Evolutionary conservation across 2,113 vertebrate species (phyloP).

Genomic region (Chelonoidis abingdonii): DNA sequence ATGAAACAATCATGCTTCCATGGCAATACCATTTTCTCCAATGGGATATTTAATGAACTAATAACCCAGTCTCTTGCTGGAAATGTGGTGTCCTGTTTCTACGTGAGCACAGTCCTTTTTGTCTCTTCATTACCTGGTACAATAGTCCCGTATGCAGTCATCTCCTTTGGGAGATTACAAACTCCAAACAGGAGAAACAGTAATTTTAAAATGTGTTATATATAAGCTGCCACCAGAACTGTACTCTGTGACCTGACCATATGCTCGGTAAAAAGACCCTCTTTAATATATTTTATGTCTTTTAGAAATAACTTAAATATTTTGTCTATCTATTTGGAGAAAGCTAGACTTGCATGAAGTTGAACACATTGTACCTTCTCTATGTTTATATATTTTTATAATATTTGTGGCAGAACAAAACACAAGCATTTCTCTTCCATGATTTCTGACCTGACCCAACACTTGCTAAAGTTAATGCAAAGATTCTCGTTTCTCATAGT

Average conservation of each 20-base stretch:
- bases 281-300: slow-evolving; percentile 32
- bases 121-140: background rate
- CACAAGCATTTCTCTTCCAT: background rate
- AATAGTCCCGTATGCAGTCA: slow-evolving; percentile 33
- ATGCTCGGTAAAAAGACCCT: background rate
- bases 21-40: background rate
- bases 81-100: background rate
- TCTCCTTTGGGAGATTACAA: slow-evolving; percentile 25
- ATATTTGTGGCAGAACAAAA: background rate
- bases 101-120: background rate
- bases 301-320: slow-evolving; percentile 1
- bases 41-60: slow-evolving; percentile 28
- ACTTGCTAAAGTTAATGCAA: background rate
- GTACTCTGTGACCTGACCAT: slow-evolving; percentile 1
- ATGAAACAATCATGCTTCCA: background rate
- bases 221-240: slow-evolving; percentile 19
- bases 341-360: background rate
- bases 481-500: background rate
- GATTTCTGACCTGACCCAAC: background rate
- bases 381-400: background rate
- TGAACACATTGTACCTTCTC: background rate
- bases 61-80: slow-evolving; percentile 15
- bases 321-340: background rate
- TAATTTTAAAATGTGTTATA: slow-evolving; percentile 20
- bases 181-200: slow-evolving; percentile 5